These are phyloP conservation scores for Helicorthomorpha holstii DNA, from an alignment of 1,140 invertebrate species.

Conservation along the genomic window DNA sequence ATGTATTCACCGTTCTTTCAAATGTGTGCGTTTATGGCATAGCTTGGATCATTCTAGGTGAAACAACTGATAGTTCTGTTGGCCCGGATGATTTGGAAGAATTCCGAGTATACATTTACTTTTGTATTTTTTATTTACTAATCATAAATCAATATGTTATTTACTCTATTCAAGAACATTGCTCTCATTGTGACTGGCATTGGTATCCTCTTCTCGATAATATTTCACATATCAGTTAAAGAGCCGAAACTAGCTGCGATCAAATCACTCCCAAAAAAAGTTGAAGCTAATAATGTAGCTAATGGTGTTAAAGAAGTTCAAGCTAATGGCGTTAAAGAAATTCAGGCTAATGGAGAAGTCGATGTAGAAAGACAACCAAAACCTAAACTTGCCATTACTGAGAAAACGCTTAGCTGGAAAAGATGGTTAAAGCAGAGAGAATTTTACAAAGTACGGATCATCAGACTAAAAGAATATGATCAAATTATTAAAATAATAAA, in stretches of 20 bases:
- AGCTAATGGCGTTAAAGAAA: not conserved
- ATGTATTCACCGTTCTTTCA: constrained; percentile 61
- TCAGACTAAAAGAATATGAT: not conserved
- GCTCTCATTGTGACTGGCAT: constrained; percentile 50
- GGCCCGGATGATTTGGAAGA: constrained; percentile 46
- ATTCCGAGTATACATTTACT: constrained; percentile 41
- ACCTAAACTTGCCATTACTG: too few species aligned
- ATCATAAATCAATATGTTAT: not conserved
- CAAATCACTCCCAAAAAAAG: too few species aligned
- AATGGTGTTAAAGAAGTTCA: not conserved
- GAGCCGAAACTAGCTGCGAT: constrained; percentile 15
- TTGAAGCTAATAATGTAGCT: not conserved
- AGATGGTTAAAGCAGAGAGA: not conserved
- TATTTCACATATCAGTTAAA: constrained; percentile 49
- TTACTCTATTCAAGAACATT: constrained; percentile 37
- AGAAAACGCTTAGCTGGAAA: not conserved
- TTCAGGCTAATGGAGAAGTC: not conserved
- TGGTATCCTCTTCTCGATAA: constrained; percentile 45
- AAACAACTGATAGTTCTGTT: constrained; percentile 36
- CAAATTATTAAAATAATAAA: not conserved
- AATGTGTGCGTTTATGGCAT: constrained; percentile 61
- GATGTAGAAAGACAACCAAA: not conserved
- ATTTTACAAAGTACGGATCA: not conserved
- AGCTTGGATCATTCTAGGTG: constrained; percentile 48
- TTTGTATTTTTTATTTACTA: not conserved